Base-by-base conservation (phyloP, 2,113 vertebrate species). In the Eulemur rufifrons region DNA sequence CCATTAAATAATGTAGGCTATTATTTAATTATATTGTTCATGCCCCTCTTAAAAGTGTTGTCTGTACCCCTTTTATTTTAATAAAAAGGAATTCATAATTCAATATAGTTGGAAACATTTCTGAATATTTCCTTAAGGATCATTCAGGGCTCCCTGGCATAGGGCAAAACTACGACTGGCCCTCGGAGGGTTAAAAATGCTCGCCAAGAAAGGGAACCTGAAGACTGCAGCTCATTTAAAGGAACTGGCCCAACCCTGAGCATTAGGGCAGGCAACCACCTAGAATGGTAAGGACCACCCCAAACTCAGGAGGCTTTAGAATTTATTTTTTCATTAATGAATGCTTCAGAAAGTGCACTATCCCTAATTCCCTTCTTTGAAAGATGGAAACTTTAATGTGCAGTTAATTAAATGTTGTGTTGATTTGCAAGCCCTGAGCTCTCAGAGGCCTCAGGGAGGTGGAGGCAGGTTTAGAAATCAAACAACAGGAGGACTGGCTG, bases 331-430 rank as follows among this genome's bases (percentile, higher is more conserved):
- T 94, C 96, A 93, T 97, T 97, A 97, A 93, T 34, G 52, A 93
- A 61, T 59, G 69, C 93, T 91, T 94, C n/a, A 52, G 96, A 91
- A 96, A 91, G 59, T 71, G 69, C 42, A 50, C 74, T 56, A 86
- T 96, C 93, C 80, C 95, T 95, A 97, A 95, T 96, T 97, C 96
- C 91, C 89, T 93, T 88, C 94, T 87, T 97, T 94, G 95, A 86
- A 93, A 93, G 94, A 95, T 89, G 86, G 93, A 96, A 97, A 97
- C 83, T 96, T 97, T 86, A 97, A 97, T 81, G 97, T 97, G 91
- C 85, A 97, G 95, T 97, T 97, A 98, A 97, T 97, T 97, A 97
- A 97, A 97, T 96, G 94, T 95, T 97, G 86, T 96, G 94, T 96
- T 96, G 95, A 97, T 97, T 95, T 96, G 89, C 93, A 97, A 96